Evolutionary conservation across 1,140 invertebrate genomes (phyloP).

Genomic region (Drosophila murphyi): DNA sequence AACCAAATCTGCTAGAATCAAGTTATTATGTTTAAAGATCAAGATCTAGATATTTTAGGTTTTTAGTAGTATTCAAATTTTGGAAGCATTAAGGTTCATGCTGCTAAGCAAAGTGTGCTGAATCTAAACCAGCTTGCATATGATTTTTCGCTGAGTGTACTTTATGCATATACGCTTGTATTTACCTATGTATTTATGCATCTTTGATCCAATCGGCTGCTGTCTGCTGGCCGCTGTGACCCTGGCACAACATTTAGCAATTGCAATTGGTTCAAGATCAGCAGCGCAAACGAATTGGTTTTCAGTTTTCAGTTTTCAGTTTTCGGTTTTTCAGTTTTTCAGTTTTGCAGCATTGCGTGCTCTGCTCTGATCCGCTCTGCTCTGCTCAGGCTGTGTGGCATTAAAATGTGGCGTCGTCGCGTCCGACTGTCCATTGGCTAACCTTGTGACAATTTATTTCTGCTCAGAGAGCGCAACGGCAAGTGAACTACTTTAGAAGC

Average conservation of each 20-base stretch:
- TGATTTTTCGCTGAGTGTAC: not conserved
- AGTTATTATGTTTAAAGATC: too few relatives aligned
- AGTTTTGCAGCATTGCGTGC: constrained; percentile 42
- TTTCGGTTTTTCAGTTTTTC: constrained; percentile 13
- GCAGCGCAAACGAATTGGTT: constrained; percentile 39
- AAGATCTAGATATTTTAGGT: too few relatives aligned
- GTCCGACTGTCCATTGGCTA: constrained; percentile 16
- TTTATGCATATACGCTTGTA: not conserved
- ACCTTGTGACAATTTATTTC: constrained; percentile 64
- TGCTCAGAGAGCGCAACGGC: constrained; percentile 38
- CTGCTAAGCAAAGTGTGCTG: not conserved
- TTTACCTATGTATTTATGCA: constrained; percentile 12
- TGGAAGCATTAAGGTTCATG: too few relatives aligned
- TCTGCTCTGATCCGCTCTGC: not conserved
- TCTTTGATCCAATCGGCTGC: constrained; percentile 37
- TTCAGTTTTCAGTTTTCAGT: constrained; percentile 6
- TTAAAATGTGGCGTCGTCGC: not conserved
- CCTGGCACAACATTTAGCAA: constrained; percentile 66
- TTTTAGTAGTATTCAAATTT: too few relatives aligned
- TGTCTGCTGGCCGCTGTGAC: constrained; percentile 41
- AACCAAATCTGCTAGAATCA: too few relatives aligned
- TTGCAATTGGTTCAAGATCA: constrained; percentile 82
- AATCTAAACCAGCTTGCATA: constrained; percentile 38
- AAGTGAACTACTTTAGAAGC: constrained; percentile 50
- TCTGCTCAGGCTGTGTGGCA: too few relatives aligned